These are phyloP conservation scores for Sialis lutaria DNA, from an alignment of 2,888 invertebrate species.

Conservation along the genomic window DNA sequence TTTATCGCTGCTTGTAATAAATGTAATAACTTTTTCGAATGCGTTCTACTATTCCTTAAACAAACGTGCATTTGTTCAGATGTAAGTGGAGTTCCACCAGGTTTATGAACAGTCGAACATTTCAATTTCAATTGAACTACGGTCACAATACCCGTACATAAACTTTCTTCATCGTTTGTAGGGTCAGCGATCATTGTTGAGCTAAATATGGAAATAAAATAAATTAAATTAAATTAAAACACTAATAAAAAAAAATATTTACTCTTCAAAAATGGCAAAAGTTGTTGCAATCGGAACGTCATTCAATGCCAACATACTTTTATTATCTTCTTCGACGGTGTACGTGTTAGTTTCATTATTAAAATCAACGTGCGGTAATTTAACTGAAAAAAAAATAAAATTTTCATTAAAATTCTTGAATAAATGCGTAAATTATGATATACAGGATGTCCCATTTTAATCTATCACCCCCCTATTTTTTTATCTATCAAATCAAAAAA, in stretches of 20 bases:
- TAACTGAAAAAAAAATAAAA: slow-evolving; percentile 31
- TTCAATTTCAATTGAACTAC: slow-evolving; percentile 46
- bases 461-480: no score
- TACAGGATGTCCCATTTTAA: no score
- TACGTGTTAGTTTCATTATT: slow-evolving; percentile 51
- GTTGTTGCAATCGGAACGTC: slow-evolving; percentile 52
- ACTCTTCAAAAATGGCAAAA: slow-evolving; percentile 58
- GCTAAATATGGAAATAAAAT: slow-evolving; percentile 23
- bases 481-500: no score
- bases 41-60: slow-evolving; percentile 38
- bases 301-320: slow-evolving; percentile 34
- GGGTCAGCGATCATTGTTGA: slow-evolving; percentile 57
- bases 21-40: slow-evolving; percentile 31
- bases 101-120: slow-evolving; percentile 52
- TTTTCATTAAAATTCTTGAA: background rate
- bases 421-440: background rate
- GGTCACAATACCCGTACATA: slow-evolving; percentile 49
- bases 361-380: slow-evolving; percentile 48
- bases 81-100: slow-evolving; percentile 49
- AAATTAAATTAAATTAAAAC: slow-evolving; percentile 15
- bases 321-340: slow-evolving; percentile 36
- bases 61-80: slow-evolving; percentile 37
- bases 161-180: slow-evolving; percentile 63
- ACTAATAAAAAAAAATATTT: slow-evolving; percentile 21
- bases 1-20: slow-evolving; percentile 22